Percentiles rank a stretch among this genome's conserved stretches.
phyloP scores from a whole-genome alignment of 2,113 vertebrate genomes.

The Conger conger region DNA sequence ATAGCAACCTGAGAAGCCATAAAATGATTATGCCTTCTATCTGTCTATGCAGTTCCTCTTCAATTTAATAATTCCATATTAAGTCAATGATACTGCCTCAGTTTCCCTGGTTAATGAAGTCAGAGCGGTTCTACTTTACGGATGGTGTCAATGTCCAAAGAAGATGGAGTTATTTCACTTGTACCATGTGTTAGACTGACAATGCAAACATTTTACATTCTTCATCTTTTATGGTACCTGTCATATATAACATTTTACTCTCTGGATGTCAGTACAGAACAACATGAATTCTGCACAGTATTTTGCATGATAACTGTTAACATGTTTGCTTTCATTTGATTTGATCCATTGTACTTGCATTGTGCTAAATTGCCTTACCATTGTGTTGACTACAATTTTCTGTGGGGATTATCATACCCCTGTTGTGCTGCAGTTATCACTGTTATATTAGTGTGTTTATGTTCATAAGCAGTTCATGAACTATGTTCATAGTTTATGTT shows the following conservation, averaged over 20 bases:
- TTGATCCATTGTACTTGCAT: constrained; percentile 23
- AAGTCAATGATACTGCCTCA: background rate
- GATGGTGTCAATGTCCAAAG: background rate
- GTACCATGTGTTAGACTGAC: background rate
- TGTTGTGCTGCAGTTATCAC: constrained; percentile 19
- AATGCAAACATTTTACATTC: constrained; percentile 20
- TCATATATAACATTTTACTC: constrained; percentile 81
- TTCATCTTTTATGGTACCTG: constrained; percentile 78
- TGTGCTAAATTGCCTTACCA: constrained; percentile 8
- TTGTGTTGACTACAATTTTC: constrained; percentile 8
- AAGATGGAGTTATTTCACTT: background rate
- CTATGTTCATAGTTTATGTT: background rate
- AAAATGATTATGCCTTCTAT: background rate
- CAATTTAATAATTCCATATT: constrained; percentile 2
- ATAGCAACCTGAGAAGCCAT: constrained; percentile 41
- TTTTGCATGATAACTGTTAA: constrained; percentile 70
- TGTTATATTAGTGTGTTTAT: background rate
- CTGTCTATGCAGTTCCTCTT: background rate
- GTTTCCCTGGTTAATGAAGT: background rate
- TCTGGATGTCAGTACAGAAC: constrained; percentile 85
- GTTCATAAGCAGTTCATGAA: background rate
- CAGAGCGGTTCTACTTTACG: background rate
- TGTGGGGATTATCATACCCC: constrained; percentile 13
- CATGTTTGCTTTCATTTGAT: constrained; percentile 69
- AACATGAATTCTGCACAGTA: constrained; percentile 80